phyloP scores from a whole-genome alignment of 1,140 invertebrate genomes.

The Drosophila micromelanica region DNA sequence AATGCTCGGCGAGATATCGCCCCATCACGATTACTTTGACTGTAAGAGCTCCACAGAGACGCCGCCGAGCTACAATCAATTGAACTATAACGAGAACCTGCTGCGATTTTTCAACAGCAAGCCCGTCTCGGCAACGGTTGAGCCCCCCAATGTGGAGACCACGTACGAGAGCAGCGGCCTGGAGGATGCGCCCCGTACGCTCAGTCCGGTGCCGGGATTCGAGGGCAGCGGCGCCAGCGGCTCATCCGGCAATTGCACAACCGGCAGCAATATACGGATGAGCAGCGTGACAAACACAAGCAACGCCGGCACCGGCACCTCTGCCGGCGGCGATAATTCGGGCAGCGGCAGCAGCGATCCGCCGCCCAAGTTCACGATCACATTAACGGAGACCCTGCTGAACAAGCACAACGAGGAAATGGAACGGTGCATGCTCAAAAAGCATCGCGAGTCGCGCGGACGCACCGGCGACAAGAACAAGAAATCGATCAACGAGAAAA shows the following conservation, averaged over 20 bases:
- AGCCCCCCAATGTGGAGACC: constrained; percentile 81
- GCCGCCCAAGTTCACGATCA: constrained; percentile 58
- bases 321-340: constrained; percentile 14
- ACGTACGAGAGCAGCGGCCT: constrained; percentile 57
- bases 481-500: constrained; percentile 77
- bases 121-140: constrained; percentile 86
- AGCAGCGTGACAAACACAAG: constrained; percentile 84
- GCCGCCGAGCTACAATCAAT: constrained; percentile 92
- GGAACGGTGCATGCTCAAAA: constrained; percentile 90
- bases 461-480: constrained; percentile 85
- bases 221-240: constrained; percentile 86
- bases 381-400: constrained; percentile 88
- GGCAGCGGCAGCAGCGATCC: constrained; percentile 38
- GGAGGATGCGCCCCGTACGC: constrained; percentile 57
- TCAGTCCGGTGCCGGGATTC: constrained; percentile 79
- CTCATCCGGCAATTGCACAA: constrained; percentile 86
- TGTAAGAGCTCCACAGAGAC: constrained; percentile 93
- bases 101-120: constrained; percentile 94
- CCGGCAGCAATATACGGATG: constrained; percentile 85
- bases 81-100: constrained; percentile 95
- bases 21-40: constrained; percentile 91
- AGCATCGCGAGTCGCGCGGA: constrained; percentile 87
- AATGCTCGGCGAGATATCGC: constrained; percentile 93
- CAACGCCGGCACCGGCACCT: constrained; percentile 67
- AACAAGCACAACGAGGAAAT: constrained; percentile 91